Base-by-base conservation (phyloP, 2,888 invertebrate genomes). In the Atrina japonica region DNA sequence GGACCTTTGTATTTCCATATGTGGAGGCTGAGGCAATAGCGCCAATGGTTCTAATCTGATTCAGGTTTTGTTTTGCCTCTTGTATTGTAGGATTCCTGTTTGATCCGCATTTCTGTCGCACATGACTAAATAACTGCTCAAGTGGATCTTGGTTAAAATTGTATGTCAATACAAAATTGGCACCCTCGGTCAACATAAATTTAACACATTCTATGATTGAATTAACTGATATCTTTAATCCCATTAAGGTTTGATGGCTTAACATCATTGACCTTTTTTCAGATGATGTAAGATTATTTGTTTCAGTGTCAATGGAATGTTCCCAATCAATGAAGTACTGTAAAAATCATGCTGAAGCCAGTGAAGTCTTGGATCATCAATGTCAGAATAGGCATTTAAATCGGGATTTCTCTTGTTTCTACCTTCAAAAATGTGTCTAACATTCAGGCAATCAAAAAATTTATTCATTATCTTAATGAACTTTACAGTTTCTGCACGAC, bases 61-160 rank as follows among this genome's bases (percentile, higher is more conserved):
- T 60, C 68, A 75, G 61, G 1, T 58, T 45, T 35, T 67, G 56
- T 30, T 52, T 21, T 0, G 70, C 64, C 21, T 70, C 41, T 21
- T 70, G 27, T 14, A 76, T 41, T 3, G 66, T 70, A 18, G 73
- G 73, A 53, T 74, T 76, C 0, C 35, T 59, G 27, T 66, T 66
- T 1, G 23, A 47, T 23, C 56, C 66, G n/a, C 30, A 45, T 56
- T 23, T 47, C 11, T 66, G 56, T 35, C 73, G 7, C 9, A 61
- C 58, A 14, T 61, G 66, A 7, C 73, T 70, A 58, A 77, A 77
- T 21, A 73, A 69, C 43, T 73, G 72, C 35, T 75, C 73, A 0
- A 73, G 18, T 3, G 75, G 59, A 18, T 75, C 77, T 30, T 73
- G 68, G 21, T 72, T 72, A 35, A 77, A 75, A 2, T 43, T 35